Evolutionary conservation across 2,888 invertebrate species (phyloP).

Genomic region (Pammene aurita): DNA sequence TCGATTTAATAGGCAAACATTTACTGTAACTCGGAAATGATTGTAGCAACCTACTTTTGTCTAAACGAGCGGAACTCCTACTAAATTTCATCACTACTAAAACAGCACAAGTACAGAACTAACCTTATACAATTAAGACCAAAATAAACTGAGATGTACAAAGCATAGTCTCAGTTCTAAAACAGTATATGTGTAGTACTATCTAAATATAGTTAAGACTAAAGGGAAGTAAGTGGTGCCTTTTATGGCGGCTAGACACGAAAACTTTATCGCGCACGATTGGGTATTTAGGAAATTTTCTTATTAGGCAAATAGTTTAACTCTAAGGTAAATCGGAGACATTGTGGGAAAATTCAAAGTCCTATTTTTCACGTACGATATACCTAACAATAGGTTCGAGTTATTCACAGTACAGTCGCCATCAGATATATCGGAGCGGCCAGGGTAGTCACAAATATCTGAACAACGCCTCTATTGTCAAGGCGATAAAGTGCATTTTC

Average conservation of each 20-base stretch:
- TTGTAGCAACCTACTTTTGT: conserved; percentile 21
- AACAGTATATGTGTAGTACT: neutral
- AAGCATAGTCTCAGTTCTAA: neutral
- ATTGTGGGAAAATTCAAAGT: neutral
- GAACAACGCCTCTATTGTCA: no score
- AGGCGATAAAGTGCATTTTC: no score
- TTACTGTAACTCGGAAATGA: conserved; percentile 28
- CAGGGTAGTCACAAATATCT: no score
- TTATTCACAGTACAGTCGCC: no score
- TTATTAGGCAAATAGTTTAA: conserved; percentile 21
- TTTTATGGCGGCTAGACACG: conserved; percentile 5
- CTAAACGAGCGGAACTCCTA: neutral
- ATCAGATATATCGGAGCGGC: no score
- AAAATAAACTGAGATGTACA: neutral
- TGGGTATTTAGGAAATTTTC: conserved; percentile 8
- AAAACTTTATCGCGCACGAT: conserved; percentile 14
- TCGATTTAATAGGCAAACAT: conserved; percentile 35
- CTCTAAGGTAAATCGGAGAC: neutral
- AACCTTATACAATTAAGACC: neutral
- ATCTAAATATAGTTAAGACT: neutral
- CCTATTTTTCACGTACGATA: no score
- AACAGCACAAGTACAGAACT: neutral
- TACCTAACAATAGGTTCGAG: no score
- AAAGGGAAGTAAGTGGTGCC: neutral
- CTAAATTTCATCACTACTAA: neutral